These are phyloP conservation scores for Sciurus vulgaris DNA, from an alignment of 2,797 vertebrate species.

Conservation along the genomic window DNA sequence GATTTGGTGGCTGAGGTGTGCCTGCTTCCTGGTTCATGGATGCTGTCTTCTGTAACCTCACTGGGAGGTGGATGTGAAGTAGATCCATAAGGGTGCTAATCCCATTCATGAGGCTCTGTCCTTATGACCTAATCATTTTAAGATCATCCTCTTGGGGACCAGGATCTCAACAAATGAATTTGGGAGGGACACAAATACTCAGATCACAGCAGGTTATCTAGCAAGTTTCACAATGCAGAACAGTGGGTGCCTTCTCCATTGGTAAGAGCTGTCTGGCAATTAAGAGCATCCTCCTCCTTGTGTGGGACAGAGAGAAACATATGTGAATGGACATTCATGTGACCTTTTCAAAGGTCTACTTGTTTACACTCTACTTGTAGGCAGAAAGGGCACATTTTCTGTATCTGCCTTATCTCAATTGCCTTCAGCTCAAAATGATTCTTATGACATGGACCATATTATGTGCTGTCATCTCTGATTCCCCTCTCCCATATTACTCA, in stretches of 20 bases:
- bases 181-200: neutral
- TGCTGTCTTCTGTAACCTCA: neutral
- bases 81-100: neutral
- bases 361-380: neutral
- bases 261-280: neutral
- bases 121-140: neutral
- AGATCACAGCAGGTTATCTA: neutral
- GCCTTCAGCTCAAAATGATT: neutral
- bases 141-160: neutral
- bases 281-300: neutral
- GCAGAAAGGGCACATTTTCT: neutral
- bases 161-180: neutral
- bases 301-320: neutral
- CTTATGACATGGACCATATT: neutral
- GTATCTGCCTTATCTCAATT: neutral
- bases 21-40: neutral
- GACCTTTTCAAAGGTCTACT: neutral
- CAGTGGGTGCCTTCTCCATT: neutral
- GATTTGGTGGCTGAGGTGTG: neutral
- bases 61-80: neutral
- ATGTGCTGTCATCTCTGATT: neutral
- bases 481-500: neutral
- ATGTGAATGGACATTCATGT: neutral
- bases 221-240: neutral
- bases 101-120: neutral